phyloP scores from a whole-genome alignment of 2,888 invertebrate genomes.

The Mamestra brassicae region DNA sequence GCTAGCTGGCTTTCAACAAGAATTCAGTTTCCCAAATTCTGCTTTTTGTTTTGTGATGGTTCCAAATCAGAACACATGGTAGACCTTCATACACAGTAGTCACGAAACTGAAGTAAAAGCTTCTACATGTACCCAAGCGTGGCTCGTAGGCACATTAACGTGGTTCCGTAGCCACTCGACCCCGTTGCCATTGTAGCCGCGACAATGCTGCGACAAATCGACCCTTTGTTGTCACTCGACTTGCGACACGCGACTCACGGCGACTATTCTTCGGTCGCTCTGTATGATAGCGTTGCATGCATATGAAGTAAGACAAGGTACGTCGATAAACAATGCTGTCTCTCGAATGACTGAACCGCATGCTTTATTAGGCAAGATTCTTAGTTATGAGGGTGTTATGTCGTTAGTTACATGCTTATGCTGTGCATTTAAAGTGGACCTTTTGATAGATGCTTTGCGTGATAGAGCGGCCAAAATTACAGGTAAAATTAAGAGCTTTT shows the following conservation, averaged over 20 bases:
- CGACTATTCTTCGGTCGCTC: constrained; percentile 55
- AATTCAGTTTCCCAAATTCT: background rate
- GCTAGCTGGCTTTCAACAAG: background rate
- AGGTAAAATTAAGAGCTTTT: background rate
- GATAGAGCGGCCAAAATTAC: background rate
- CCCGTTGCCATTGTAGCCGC: constrained; percentile 78
- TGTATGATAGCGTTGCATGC: constrained; percentile 27
- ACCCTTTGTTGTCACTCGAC: constrained; percentile 82
- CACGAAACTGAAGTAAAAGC: constrained; percentile 51
- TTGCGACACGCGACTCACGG: constrained; percentile 70
- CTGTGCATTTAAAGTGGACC: background rate
- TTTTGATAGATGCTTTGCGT: background rate
- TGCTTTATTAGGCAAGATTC: constrained; percentile 41
- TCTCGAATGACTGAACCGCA: constrained; percentile 42
- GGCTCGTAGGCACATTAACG: constrained; percentile 74
- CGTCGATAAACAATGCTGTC: constrained; percentile 34
- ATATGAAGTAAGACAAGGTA: constrained; percentile 41
- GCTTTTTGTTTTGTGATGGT: background rate
- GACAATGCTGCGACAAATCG: constrained; percentile 82
- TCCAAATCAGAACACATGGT: constrained; percentile 1
- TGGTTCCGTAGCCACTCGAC: constrained; percentile 74
- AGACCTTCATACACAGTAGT: constrained; percentile 21
- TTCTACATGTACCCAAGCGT: constrained; percentile 40
- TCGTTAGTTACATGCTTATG: constrained; percentile 1
- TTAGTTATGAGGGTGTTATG: constrained; percentile 28